These are phyloP conservation scores for Cylindroiulus punctatus DNA, from an alignment of 2,888 invertebrate genomes.

Conservation along the genomic window DNA sequence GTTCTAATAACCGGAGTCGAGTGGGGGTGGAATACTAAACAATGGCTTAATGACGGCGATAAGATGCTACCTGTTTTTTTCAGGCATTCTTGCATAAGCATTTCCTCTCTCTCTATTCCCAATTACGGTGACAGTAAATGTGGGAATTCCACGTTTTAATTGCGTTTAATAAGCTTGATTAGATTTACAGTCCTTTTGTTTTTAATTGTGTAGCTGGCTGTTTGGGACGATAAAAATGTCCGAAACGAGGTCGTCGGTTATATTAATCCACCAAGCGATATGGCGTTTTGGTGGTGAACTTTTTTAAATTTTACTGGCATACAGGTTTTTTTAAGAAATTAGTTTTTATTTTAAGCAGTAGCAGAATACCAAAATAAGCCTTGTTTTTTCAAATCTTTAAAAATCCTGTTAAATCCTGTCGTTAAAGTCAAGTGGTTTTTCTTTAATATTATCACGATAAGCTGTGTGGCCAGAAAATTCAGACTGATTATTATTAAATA, in stretches of 20 bases:
- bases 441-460: no score
- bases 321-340: no score
- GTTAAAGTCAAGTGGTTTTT: no score
- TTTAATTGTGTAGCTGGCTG: background rate
- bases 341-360: no score
- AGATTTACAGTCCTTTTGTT: slow-evolving; percentile 42
- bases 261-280: no score
- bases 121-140: slow-evolving; percentile 36
- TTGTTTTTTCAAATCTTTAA: no score
- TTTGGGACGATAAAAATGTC: slow-evolving; percentile 1
- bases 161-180: slow-evolving; percentile 43
- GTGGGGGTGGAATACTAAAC: slow-evolving; percentile 45
- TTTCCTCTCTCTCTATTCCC: slow-evolving; percentile 17
- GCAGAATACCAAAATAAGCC: no score
- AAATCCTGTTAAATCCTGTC: no score
- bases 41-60: slow-evolving; percentile 27
- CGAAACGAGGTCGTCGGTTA: slow-evolving; percentile 26
- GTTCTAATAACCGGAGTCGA: background rate
- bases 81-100: slow-evolving; percentile 12
- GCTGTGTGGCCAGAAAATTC: no score
- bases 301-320: background rate
- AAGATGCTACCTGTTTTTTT: slow-evolving; percentile 28
- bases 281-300: background rate
- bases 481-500: no score
- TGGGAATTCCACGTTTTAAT: slow-evolving; percentile 35